Evolutionary conservation across 2,888 invertebrate genomes (phyloP).

Genomic region (Creontiades dilutus): DNA sequence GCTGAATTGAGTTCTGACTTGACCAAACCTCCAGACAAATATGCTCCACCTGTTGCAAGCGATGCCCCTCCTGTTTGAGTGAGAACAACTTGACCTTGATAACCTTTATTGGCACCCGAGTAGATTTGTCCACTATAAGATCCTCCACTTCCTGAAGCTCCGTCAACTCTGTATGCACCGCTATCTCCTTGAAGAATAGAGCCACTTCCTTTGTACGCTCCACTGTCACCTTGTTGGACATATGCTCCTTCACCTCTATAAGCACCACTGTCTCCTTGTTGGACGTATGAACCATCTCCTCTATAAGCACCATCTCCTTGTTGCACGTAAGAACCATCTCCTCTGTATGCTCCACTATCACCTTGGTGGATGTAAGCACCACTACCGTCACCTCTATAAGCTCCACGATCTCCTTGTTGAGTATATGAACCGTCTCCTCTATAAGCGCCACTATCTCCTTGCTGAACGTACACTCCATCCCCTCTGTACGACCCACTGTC

Average conservation of each 20-base stretch:
- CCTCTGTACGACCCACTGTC: slow-evolving; percentile 47
- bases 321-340: slow-evolving; percentile 20
- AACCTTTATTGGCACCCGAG: slow-evolving; percentile 68
- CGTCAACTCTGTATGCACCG: slow-evolving; percentile 57
- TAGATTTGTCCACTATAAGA: slow-evolving; percentile 49
- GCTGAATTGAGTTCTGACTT: not conserved
- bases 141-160: slow-evolving; percentile 48
- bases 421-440: slow-evolving; percentile 44
- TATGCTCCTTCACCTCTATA: slow-evolving; percentile 45
- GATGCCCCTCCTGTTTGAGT: slow-evolving; percentile 42
- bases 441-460: slow-evolving; percentile 51
- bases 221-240: slow-evolving; percentile 28
- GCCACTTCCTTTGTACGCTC: slow-evolving; percentile 24
- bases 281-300: slow-evolving; percentile 9
- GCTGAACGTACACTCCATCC: not conserved
- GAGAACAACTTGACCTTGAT: slow-evolving; percentile 10
- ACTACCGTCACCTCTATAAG: not conserved
- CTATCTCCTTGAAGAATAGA: slow-evolving; percentile 1
- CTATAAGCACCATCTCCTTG: slow-evolving; percentile 27
- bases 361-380: slow-evolving; percentile 63
- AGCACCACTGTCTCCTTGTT: slow-evolving; percentile 14
- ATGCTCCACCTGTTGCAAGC: slow-evolving; percentile 72
- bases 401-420: slow-evolving; percentile 37
- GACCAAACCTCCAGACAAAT: slow-evolving; percentile 77
- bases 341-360: slow-evolving; percentile 66